Base-by-base conservation (phyloP, 2,888 invertebrate species). In the Drosophila sordidula region DNA sequence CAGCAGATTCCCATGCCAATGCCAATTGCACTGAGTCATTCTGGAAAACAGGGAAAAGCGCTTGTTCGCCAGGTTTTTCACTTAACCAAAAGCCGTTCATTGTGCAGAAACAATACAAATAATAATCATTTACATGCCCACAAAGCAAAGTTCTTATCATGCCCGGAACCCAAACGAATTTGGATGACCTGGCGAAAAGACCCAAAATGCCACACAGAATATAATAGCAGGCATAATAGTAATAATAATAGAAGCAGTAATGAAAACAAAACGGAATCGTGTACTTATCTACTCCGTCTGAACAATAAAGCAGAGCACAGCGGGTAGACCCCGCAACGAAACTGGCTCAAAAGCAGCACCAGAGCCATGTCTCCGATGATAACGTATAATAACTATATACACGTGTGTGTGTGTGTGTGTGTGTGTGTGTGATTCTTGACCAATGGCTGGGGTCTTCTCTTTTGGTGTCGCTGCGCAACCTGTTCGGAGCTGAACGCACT, bases 201-300 rank as follows among this genome's bases (percentile, higher is more conserved):
- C 32, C 34, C 54, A 45, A 36, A 42, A 36, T 49, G 22, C 69
- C 54, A 38, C 69, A 69, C 50, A 62, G n/a, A 62, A 57, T 36
- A 68, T 45, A 50, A 51, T 51, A 32, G 3, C 3, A n/a, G 9
- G 2, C 4, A 29, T 34, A 22, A 46, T 38, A 61, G 52, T 50
- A 34, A 54, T 57, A 65, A 69, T 56, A 77, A 70, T 67, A 78
- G 55, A 49, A 61, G 63, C 56, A 34, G 66, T 62, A 85, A 87
- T 87, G 82, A 63, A 87, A 87, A 82, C 82, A 82, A 84, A 78
- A 69, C 78, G 68, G 77, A 65, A 65, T 76, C 41, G 49, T 62
- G 59, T 66, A 63, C 65, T 52, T 51, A 73, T 64, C 58, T 16
- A 39, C 65, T 47, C 41, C 29, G 57, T 49, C 51, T 50, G 61